A percentile compares a stretch with the other conserved stretches of the same genome.
phyloP scores from a whole-genome alignment of 1,140 invertebrate genomes.

The Pseudachorutes palmiensis region DNA sequence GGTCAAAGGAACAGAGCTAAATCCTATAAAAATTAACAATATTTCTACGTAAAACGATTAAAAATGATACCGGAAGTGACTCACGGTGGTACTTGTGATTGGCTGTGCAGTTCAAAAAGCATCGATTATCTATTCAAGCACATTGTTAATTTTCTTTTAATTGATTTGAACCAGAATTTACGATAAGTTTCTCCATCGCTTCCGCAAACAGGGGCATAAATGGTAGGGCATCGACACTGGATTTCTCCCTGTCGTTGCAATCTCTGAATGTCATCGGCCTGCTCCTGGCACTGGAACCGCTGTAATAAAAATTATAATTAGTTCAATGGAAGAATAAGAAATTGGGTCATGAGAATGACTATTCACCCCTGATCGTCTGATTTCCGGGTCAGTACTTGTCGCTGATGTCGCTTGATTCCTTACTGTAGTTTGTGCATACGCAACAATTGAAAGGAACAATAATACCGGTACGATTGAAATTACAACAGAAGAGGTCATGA shows the following conservation, averaged over 20 bases:
- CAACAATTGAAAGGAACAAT: too few species aligned
- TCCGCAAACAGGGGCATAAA: conserved; percentile 29
- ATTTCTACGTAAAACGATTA: background rate
- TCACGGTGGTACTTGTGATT: background rate
- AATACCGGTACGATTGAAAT: too few species aligned
- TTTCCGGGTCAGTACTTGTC: too few species aligned
- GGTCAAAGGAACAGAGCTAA: background rate
- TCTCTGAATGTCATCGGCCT: conserved; percentile 21
- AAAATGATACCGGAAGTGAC: background rate
- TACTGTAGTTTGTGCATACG: too few species aligned
- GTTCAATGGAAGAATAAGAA: too few species aligned
- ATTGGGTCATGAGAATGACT: too few species aligned
- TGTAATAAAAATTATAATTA: conserved; percentile 13
- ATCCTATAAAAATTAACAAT: background rate
- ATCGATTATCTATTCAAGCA: conserved; percentile 16
- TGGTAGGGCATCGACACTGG: conserved; percentile 24
- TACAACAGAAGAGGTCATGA: too few species aligned
- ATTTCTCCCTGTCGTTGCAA: background rate
- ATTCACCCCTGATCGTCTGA: too few species aligned
- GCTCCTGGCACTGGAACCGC: conserved; percentile 22
- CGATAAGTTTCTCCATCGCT: conserved; percentile 17
- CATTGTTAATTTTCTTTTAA: background rate
- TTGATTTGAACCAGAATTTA: background rate
- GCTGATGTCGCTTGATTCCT: too few species aligned
- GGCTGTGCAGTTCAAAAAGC: conserved; percentile 20